These are phyloP conservation scores for Ascaphus truei DNA, from an alignment of 2,113 vertebrate genomes.

Conservation along the genomic window DNA sequence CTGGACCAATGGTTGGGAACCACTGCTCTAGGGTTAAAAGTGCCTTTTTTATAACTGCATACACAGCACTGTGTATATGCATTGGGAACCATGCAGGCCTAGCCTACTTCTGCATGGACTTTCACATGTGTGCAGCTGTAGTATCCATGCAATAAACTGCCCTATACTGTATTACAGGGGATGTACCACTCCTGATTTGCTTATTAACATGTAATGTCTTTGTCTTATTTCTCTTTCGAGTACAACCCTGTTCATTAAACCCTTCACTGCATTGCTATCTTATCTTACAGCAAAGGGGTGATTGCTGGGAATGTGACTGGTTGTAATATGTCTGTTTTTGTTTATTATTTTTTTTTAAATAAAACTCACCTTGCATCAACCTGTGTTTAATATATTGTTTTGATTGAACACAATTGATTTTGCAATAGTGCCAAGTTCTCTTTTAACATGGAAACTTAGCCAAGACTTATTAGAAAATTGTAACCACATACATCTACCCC, in stretches of 20 bases:
- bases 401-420: too few species aligned
- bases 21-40: too few species aligned
- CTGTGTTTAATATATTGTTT: too few species aligned
- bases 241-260: background rate
- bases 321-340: background rate
- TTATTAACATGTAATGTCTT: background rate
- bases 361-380: background rate
- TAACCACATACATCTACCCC: too few species aligned
- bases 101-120: too few species aligned
- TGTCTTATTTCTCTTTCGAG: background rate
- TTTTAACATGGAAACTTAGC: too few species aligned
- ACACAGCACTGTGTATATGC: too few species aligned
- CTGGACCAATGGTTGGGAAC: too few species aligned
- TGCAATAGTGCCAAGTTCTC: too few species aligned
- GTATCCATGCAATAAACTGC: background rate
- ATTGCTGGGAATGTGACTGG: background rate
- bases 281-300: background rate
- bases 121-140: background rate
- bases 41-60: too few species aligned
- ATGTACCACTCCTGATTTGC: background rate
- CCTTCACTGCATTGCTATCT: background rate
- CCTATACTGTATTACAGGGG: background rate
- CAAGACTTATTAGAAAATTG: too few species aligned
- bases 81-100: too few species aligned
- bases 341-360: constrained; percentile 1